Evolutionary conservation across 2,113 vertebrate species (phyloP), one percentile per base, ranked within the genome.

Genomic region (Lophura nycthemera): DNA sequence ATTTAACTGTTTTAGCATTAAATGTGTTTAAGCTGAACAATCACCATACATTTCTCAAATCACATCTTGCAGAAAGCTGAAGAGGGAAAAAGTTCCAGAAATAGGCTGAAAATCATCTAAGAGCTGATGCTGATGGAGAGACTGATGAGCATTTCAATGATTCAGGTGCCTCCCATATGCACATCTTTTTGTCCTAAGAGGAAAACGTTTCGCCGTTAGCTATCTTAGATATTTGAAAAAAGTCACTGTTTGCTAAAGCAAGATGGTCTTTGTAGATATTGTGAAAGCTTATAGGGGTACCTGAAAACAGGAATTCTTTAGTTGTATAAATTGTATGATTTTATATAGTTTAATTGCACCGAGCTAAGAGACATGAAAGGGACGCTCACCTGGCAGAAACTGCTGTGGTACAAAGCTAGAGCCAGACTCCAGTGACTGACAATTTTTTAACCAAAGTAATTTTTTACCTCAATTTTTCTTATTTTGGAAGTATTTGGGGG

Each of bases 31-130:
- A 92, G 76, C 38, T 80, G 67, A 82, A 63, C 42, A 81, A 57
- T 66, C 40, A 52, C 38, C 50, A 10, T 24, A 12, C 52, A 76
- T 30, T 89, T 78, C 83, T 82, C 56, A 73, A 81, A 32, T 20
- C 65, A 50, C 5, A 7, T 52, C 73, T 63, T 79, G 63, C 67
- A 69, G 79, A 74, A 82, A 85, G 52, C 75, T 92, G 61, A 66
- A 71, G 82, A 88, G n/a, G 16, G 66, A 70, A 77, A 61, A 73
- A 79, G 66, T 82, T 75, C 63, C 86, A 76, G 64, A 92, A 93
- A 92, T 22, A 92, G 83, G 64, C 57, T 63, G n/a, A 36, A 92
- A 92, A 75, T 82, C 21, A 38, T 75, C 30, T 32, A 54, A 74
- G 89, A 79, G 70, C 70, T 69, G 42, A 72, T 71, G 72, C 69